Percentiles rank a stretch among this genome's conserved stretches.
Conservation (phyloP, 2,113 vertebrate genomes). For the Bucco capensis region DNA sequence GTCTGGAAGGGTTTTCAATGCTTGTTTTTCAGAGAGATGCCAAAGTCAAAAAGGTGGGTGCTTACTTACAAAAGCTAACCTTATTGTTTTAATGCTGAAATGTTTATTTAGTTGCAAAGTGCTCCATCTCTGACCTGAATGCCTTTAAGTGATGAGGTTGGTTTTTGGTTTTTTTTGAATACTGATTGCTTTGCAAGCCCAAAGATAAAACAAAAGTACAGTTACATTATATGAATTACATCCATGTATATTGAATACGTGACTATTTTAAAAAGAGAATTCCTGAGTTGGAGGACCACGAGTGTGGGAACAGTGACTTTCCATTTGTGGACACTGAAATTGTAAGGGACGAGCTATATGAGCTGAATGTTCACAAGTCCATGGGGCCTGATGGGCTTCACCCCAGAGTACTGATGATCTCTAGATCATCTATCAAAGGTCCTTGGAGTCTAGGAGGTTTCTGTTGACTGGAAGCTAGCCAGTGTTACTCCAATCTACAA, state of each 20-base stretch:
- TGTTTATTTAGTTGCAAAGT: background rate
- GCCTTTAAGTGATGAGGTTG: background rate
- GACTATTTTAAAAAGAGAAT: background rate
- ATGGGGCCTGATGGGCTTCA: too few relatives aligned
- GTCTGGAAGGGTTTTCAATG: background rate
- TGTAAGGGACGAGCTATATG: too few relatives aligned
- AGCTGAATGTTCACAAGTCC: too few relatives aligned
- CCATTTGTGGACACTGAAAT: too few relatives aligned
- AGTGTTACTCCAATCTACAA: too few relatives aligned
- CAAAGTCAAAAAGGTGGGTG: background rate
- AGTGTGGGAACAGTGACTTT: too few relatives aligned
- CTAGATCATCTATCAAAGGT: too few relatives aligned
- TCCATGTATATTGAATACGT: background rate
- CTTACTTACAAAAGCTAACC: background rate
- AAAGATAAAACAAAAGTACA: background rate
- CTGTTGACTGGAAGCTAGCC: too few relatives aligned
- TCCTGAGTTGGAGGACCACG: background rate
- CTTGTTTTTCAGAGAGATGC: background rate
- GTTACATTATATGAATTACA: background rate
- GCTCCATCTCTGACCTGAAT: background rate
- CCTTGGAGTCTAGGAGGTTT: too few relatives aligned
- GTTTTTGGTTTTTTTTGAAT: background rate
- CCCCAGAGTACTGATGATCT: too few relatives aligned
- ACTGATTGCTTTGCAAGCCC: background rate
- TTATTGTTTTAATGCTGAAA: conserved; percentile 20